Conservation (phyloP, 1,140 invertebrate genomes). For the Penaeus chinensis region DNA sequence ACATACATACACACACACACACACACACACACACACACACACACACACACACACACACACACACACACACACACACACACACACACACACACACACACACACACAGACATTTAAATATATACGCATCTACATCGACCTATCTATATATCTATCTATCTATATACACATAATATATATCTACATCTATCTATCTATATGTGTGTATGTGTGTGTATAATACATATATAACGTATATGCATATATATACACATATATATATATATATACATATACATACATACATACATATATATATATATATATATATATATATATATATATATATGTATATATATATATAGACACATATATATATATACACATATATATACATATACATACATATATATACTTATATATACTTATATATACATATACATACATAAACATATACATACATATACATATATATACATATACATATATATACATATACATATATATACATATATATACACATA, state of each 20-base stretch:
- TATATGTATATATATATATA: slow-evolving; percentile 35
- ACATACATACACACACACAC: no score
- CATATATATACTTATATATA: slow-evolving; percentile 44
- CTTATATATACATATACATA: slow-evolving; percentile 42
- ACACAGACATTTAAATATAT: no score
- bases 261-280: slow-evolving; percentile 14
- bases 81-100: no score
- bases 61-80: no score
- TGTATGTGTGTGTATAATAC: neutral
- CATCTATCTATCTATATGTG: no score
- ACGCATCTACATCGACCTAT: no score
- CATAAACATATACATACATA: slow-evolving; percentile 8
- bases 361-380: slow-evolving; percentile 43
- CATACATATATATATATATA: slow-evolving; percentile 23
- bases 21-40: no score
- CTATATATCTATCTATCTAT: no score
- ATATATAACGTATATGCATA: slow-evolving; percentile 46
- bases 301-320: slow-evolving; percentile 36
- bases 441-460: slow-evolving; percentile 26
- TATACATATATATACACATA: slow-evolving; percentile 30
- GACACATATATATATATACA: slow-evolving; percentile 46
- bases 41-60: no score
- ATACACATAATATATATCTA: no score
- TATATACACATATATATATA: slow-evolving; percentile 44
- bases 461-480: slow-evolving; percentile 30